Evolutionary conservation across 2,888 invertebrate species (phyloP), one percentile per base, ranked within the genome.

Genomic region (Chromoteleia sp.): DNA sequence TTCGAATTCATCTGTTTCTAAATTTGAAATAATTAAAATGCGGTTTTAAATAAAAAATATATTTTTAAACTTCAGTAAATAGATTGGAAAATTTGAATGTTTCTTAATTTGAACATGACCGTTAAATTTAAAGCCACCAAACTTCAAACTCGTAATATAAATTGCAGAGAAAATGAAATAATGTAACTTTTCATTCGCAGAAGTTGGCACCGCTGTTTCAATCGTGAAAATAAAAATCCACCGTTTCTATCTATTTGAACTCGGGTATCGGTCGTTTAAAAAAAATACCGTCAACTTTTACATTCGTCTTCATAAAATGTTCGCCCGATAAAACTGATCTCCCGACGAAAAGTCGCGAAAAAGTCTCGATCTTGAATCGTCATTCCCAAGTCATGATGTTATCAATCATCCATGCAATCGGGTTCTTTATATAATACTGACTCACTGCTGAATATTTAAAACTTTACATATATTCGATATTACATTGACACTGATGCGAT

Each of bases 381-480:
- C 71, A 61, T 73, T 50, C 50, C 19, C 30, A 48, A 61, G 65
- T 74, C 74, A 74, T 39, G 56, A 74, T 65, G 65, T 74, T 74
- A 74, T 74, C 74, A 15, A 45, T 21, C 5, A 30, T 39, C 15
- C 52, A 29, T 67, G 67, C 50, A 58, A 75, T 67, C 65, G 21
- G n/a, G 6, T 17, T 19, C 39, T 75, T 65, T 65, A 75, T 58
- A 75, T 58, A 65, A 65, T 56, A 21, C 30, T 54, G 15, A 12
- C 5, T 58, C 65, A 43, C 21, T 41, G 19, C 59, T 59, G 59
- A 58, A 75, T 59, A n/a, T 39, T 15, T 14, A 33, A n/a, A 29
- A 12, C 15, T 39, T 17, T 3, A 48, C 52, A 56, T 15, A n/a
- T n/a, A 45, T 33, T 30, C 21, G 65, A 36, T 30, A 52, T 61